These are phyloP conservation scores for Cerastis leucographa DNA, from an alignment of 2,888 invertebrate species.

Conservation along the genomic window DNA sequence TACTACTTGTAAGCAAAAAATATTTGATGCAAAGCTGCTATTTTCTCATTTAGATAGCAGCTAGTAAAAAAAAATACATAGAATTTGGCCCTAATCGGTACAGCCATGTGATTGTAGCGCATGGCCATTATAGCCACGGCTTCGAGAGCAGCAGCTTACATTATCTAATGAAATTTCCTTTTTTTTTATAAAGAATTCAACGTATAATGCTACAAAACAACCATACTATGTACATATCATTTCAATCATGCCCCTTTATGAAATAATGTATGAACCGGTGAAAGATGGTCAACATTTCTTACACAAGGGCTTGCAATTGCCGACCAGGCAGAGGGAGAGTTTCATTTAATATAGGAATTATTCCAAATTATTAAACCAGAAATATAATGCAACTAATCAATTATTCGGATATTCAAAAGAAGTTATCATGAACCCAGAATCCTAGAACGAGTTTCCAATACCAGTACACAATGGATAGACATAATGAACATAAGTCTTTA, in stretches of 20 bases:
- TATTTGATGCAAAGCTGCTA: not conserved
- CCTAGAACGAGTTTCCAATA: not conserved
- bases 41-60: not conserved
- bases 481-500: slow-evolving; percentile 19
- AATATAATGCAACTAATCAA: slow-evolving; percentile 13
- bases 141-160: not conserved
- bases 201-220: not conserved
- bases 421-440: not conserved
- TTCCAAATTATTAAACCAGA: not conserved
- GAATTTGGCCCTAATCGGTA: not conserved
- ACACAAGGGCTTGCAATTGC: not conserved
- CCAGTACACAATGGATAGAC: slow-evolving; percentile 2
- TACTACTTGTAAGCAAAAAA: not conserved
- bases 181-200: not conserved
- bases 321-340: not conserved
- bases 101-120: not conserved
- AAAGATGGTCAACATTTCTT: not conserved
- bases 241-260: not conserved
- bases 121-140: not conserved
- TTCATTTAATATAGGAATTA: not conserved
- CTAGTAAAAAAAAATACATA: not conserved
- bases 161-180: not conserved
- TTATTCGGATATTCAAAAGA: slow-evolving; percentile 3
- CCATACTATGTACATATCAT: not conserved
- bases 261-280: not conserved